Percentiles rank a stretch among this genome's conserved stretches.
Conservation (phyloP, 2,888 invertebrate genomes). For the Cerceris ruficornis region DNA sequence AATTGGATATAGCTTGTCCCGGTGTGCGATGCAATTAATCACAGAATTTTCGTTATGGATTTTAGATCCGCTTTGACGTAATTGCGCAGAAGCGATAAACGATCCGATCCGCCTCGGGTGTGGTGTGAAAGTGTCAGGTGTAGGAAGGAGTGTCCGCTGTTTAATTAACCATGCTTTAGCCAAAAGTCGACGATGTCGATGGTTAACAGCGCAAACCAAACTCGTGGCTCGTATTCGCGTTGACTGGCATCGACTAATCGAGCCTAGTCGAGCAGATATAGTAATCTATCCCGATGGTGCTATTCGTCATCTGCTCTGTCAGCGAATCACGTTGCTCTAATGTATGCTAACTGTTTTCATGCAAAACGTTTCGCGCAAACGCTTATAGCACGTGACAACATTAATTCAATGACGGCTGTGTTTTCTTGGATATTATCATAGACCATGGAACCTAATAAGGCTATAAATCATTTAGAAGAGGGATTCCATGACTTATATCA, state of each 20-base stretch:
- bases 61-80: slow-evolving; percentile 34
- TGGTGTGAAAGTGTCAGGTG: slow-evolving; percentile 37
- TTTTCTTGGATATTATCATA: background rate
- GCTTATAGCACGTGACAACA: too few species aligned
- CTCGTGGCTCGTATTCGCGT: slow-evolving; percentile 6
- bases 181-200: slow-evolving; percentile 19
- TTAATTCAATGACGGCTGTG: background rate
- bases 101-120: slow-evolving; percentile 30
- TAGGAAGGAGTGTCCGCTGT: slow-evolving; percentile 41
- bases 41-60: slow-evolving; percentile 35
- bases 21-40: slow-evolving; percentile 37
- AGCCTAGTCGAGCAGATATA: background rate
- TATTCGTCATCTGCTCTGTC: slow-evolving; percentile 46
- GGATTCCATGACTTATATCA: too few species aligned
- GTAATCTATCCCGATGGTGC: slow-evolving; percentile 26
- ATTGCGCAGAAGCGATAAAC: slow-evolving; percentile 39
- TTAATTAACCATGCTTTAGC: slow-evolving; percentile 39
- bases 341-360: slow-evolving; percentile 38
- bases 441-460: too few species aligned
- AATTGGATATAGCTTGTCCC: background rate
- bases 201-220: slow-evolving; percentile 8
- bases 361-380: slow-evolving; percentile 9
- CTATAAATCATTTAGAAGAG: too few species aligned
- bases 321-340: slow-evolving; percentile 36
- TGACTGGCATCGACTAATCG: slow-evolving; percentile 10